Conservation (phyloP, 2,888 invertebrate genomes). For the Lithodes maja region DNA sequence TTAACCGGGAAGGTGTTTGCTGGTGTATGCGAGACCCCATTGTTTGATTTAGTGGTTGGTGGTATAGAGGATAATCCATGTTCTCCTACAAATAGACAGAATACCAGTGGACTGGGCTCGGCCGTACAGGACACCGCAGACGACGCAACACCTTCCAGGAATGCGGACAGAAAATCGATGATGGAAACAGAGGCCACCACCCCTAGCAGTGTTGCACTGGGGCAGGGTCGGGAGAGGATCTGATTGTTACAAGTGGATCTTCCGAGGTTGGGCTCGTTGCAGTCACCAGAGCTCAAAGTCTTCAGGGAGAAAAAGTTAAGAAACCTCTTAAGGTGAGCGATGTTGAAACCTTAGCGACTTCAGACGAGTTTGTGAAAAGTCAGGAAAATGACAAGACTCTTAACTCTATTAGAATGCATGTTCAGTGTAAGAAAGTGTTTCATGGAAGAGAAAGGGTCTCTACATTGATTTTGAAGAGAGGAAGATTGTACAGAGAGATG, state of each 20-base stretch:
- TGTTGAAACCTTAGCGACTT: background rate
- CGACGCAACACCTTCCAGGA: background rate
- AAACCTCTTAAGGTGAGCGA: conserved; percentile 9
- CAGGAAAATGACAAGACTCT: conserved; percentile 10
- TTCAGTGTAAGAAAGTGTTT: background rate
- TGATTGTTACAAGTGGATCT: background rate
- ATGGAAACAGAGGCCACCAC: background rate
- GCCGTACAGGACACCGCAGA: background rate
- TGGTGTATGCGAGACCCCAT: background rate
- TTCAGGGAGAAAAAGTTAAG: background rate
- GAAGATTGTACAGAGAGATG: too few relatives aligned
- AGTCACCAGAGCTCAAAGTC: background rate
- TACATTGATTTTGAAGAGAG: too few relatives aligned
- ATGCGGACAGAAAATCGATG: background rate
- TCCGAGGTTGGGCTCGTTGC: background rate
- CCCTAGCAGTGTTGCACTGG: background rate
- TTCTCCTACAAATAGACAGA: background rate
- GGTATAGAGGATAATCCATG: background rate
- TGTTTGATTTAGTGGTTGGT: background rate
- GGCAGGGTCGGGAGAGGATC: background rate
- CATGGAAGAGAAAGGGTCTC: background rate
- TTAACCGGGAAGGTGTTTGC: background rate
- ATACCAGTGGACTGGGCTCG: background rate
- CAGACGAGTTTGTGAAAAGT: background rate
- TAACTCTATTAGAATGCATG: background rate